A percentile compares a stretch with the other conserved stretches of the same genome.
phyloP scores from a whole-genome alignment of 2,113 vertebrate species.

The Paratilapia polleni region DNA sequence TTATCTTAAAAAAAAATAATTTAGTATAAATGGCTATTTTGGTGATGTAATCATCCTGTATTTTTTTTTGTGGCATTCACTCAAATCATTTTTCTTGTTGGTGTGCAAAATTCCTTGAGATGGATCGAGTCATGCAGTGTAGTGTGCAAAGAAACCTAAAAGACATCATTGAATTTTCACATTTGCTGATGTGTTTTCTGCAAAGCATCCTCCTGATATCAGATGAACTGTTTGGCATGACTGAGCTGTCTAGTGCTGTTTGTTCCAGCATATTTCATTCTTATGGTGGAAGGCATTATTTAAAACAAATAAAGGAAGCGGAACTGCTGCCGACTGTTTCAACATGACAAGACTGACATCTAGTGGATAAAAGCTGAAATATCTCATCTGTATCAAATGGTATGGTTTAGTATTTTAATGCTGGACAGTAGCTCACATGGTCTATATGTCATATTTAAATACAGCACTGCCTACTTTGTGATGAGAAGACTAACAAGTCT shows the following conservation, averaged over 20 bases:
- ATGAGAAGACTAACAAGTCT: not conserved
- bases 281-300: not conserved
- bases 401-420: not conserved
- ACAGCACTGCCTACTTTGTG: not conserved
- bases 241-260: not conserved
- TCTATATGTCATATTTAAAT: not conserved
- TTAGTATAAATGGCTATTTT: not conserved
- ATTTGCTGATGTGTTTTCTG: not conserved
- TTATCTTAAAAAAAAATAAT: not conserved
- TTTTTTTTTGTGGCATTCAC: not conserved
- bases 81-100: not conserved
- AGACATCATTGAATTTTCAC: not conserved
- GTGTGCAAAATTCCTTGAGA: not conserved
- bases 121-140: not conserved
- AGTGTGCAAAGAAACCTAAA: not conserved
- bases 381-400: not conserved
- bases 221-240: not conserved
- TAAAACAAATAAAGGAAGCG: not conserved
- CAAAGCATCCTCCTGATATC: not conserved
- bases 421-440: not conserved
- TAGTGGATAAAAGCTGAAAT: constrained; percentile 49
- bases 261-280: not conserved
- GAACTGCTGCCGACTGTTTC: not conserved
- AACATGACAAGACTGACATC: constrained; percentile 63
- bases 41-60: not conserved